Evolutionary conservation across 2,113 vertebrate species (phyloP), one percentile per base, ranked within the genome.

Genomic region (Echinops telfairi): DNA sequence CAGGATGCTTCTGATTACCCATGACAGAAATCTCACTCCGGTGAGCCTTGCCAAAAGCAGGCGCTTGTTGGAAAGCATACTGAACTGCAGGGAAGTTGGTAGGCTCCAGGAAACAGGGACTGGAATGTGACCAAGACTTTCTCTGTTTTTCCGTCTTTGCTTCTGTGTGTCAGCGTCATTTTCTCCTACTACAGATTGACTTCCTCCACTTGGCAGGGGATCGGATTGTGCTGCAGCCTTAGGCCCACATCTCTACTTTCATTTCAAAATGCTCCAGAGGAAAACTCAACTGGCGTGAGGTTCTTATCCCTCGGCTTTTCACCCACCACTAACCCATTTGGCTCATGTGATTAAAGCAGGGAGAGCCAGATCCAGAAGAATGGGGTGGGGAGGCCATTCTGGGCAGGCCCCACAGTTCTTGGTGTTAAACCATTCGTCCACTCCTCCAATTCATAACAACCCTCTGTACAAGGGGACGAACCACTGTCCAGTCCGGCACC

Each of bases 241-340:
- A n/a, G 17, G 68, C 22, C 73, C 5, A 64, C 5, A 16, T 84
- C 60, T 90, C 91, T 82, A 10, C 57, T 85, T 77, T 84, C 66
- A 70, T 94, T 86, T 89, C 84, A 94, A 53, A 53, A 80, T 57
- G n/a, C 31, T 77, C 70, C 90, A 83, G 64, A 75, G 87, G 92
- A 93, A 31, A 79, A 40, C 38, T 71, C 62, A 73, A 29, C 25
- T 31, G 20, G 75, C 43, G 3, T 47, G 23, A 29, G 31, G n/a
- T 62, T 66, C 31, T 15, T 84, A 64, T 77, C 36, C 38, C 64
- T 78, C 70, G 40, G 78, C 22, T 43, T 68, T 62, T 20, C 27
- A n/a, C n/a, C 76, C 16, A n/a, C 33, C 70, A 71, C 70, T 33
- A 71, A 71, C n/a, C 80, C 19, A 0, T 84, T n/a, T 71, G 38